Evolutionary conservation across 1,140 invertebrate genomes (phyloP).

Genomic region (Grapholita molesta): DNA sequence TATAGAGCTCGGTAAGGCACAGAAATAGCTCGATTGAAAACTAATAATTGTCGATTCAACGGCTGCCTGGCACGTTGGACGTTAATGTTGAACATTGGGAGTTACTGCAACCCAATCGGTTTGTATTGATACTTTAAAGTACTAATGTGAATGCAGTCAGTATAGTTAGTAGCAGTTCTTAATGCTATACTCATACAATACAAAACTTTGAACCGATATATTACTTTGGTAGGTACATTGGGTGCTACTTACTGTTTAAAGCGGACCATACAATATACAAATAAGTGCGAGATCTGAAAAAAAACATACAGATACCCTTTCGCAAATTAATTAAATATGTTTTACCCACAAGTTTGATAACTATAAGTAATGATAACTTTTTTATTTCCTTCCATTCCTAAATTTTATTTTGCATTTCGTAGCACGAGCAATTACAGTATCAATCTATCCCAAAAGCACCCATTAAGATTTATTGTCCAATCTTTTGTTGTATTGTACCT

Average conservation of each 20-base stretch:
- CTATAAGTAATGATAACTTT: no score
- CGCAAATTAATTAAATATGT: no score
- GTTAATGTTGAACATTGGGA: not conserved
- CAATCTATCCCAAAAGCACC: not conserved
- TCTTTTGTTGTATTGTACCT: slow-evolving; percentile 21
- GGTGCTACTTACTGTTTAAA: no score
- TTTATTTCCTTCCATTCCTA: no score
- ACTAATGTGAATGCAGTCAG: not conserved
- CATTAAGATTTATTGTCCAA: slow-evolving; percentile 3
- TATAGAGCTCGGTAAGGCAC: not conserved
- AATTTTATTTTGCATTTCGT: no score
- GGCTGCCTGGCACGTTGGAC: not conserved
- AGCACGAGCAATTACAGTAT: not conserved
- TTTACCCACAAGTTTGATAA: no score
- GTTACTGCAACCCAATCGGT: not conserved
- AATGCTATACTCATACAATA: no score
- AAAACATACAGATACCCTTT: no score
- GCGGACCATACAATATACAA: no score
- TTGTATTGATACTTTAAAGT: not conserved
- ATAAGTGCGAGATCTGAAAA: no score
- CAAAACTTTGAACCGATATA: no score
- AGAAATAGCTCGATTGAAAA: not conserved
- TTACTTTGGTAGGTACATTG: no score
- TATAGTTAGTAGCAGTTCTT: not conserved
- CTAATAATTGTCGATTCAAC: not conserved